phyloP scores from a whole-genome alignment of 1,140 invertebrate species.

The Drosophila yakuba region DNA sequence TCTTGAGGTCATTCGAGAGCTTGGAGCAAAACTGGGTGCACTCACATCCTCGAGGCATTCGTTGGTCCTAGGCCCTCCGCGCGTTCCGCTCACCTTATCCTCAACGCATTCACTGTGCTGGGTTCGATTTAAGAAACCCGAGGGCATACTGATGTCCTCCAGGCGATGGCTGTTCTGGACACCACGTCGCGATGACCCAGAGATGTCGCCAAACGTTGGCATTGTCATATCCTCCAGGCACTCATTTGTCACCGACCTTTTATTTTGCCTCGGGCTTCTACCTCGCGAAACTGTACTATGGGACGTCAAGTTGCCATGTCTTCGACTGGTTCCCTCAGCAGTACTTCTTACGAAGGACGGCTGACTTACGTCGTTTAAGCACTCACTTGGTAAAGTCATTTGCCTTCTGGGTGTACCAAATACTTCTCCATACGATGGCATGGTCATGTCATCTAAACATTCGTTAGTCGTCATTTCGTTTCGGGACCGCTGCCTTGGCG shows the following conservation, averaged over 20 bases:
- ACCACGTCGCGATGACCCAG: not conserved
- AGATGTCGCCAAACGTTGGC: constrained; percentile 24
- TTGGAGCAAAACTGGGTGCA: constrained; percentile 5
- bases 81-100: not conserved
- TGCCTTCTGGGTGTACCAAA: constrained; percentile 1
- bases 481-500: not conserved
- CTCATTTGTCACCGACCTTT: constrained; percentile 15
- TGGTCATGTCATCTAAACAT: constrained; percentile 27
- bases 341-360: constrained; percentile 3
- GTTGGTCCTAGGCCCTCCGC: not conserved
- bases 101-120: constrained; percentile 11
- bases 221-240: constrained; percentile 27
- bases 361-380: constrained; percentile 16
- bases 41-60: constrained; percentile 26
- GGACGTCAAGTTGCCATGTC: not conserved
- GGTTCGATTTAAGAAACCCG: not conserved
- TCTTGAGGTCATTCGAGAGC: not conserved
- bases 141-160: constrained; percentile 22
- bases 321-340: not conserved
- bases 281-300: not conserved
- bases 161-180: constrained; percentile 1
- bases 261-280: not conserved
- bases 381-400: constrained; percentile 9
- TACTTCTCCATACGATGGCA: constrained; percentile 33
- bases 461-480: constrained; percentile 4